These are phyloP conservation scores for Nomada goodeniana DNA, from an alignment of 2,888 invertebrate species.

Conservation along the genomic window DNA sequence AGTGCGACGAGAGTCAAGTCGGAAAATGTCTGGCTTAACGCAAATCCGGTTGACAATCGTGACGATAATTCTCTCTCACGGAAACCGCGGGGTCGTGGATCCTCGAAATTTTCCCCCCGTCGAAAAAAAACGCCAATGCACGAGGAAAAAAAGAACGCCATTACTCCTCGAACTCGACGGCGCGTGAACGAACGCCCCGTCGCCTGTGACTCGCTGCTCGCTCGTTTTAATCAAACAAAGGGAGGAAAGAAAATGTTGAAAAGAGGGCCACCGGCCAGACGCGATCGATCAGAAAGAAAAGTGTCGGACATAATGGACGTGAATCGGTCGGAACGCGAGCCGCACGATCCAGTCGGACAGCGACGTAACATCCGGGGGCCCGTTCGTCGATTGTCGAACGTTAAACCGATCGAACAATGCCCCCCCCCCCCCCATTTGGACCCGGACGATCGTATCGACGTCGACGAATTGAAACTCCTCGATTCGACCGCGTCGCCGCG, in stretches of 20 bases:
- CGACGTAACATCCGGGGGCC: constrained; percentile 12
- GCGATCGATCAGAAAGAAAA: background rate
- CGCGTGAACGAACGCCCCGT: too few relatives aligned
- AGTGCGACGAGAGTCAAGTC: constrained; percentile 22
- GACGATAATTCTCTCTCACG: constrained; percentile 19
- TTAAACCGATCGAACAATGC: constrained; percentile 36
- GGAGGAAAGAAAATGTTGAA: too few relatives aligned
- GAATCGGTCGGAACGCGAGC: constrained; percentile 4
- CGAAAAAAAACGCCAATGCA: background rate
- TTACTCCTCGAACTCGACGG: too few relatives aligned
- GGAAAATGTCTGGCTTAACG: constrained; percentile 26
- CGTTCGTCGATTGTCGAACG: constrained; percentile 18
- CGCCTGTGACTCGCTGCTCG: too few relatives aligned
- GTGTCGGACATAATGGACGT: constrained; percentile 25
- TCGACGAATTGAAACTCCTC: constrained; percentile 46
- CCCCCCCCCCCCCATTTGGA: background rate
- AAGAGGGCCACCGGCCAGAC: background rate
- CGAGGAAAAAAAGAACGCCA: background rate
- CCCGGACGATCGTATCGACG: constrained; percentile 28
- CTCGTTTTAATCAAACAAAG: background rate
- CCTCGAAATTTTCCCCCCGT: background rate
- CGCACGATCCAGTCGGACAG: constrained; percentile 31
- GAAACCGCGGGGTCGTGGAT: too few relatives aligned
- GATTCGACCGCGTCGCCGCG: constrained; percentile 44
- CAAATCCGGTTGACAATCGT: constrained; percentile 11